Base-by-base conservation (phyloP, 2,113 vertebrate species). In the Galeopterus variegatus region DNA sequence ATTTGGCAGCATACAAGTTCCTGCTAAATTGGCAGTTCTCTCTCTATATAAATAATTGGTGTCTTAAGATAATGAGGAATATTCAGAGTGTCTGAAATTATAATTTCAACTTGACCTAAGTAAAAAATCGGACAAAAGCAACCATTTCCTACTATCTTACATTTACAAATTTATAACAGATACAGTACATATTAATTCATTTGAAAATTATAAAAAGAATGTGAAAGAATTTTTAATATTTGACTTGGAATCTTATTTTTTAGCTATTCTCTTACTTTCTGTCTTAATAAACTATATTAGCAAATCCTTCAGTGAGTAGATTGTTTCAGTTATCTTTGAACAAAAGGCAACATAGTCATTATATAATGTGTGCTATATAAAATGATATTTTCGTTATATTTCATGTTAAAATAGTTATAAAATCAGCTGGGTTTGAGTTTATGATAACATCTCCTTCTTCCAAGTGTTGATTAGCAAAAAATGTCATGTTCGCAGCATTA, bases 381-480 rank as follows among this genome's bases (percentile, higher is more conserved):
- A 93, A 56, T 88, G 1, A 33, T 48, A n/a, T 67, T 88, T 93
- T 96, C 84, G 17, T 90, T 73, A 50, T 75, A 88, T 50, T 97
- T 67, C 8, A 79, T 60, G 11, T 64, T 69, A 93, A 88, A 93
- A 79, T 54, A 64, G 9, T 73, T 90, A 69, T 24, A 80, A 94
- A 48, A 86, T 88, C 73, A 89, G 33, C 19, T 94, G 33, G 6
- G 56, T 90, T 92, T 90, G 60, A 90, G 21, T 76, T 87, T 95
- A 75, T 76, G 26, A 83, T 88, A 62, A 94, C 95, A 28, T n/a
- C 3, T 86, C 41, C 89, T 77, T 54, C 18, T 91, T 89, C 36
- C 48, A 96, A 92, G 13, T 73, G 41, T 72, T 84, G 72, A 82
- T 86, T 77, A 75, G 54, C 73, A 93, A 95, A 80, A 93, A 95